A percentile compares a stretch with the other conserved stretches of the same genome.
phyloP scores from a whole-genome alignment of 2,797 vertebrate species.

The Setipinna tenuifilis region DNA sequence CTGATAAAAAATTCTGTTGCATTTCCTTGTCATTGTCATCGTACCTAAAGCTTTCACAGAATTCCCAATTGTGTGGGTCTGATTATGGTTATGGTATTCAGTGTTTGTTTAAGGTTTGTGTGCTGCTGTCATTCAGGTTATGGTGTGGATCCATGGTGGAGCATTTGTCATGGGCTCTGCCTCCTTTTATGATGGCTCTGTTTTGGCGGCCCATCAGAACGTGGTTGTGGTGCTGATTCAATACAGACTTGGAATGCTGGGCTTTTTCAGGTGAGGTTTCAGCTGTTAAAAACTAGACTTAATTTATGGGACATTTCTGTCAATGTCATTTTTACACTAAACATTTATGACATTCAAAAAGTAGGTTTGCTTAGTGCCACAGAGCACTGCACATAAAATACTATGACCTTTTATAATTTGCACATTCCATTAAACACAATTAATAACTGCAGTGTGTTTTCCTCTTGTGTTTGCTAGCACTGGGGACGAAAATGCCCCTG shows the following conservation, averaged over 20 bases:
- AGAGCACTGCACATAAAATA: neutral
- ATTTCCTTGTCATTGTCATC: too few species aligned
- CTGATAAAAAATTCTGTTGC: neutral
- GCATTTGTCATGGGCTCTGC: slow-evolving; percentile 57
- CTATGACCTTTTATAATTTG: neutral
- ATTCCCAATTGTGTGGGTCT: too few species aligned
- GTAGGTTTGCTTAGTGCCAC: neutral
- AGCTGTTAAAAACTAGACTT: neutral
- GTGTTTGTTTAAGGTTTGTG: too few species aligned
- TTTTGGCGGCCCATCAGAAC: slow-evolving; percentile 75
- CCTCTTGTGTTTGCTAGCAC: slow-evolving; percentile 63
- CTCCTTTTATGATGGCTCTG: slow-evolving; percentile 72
- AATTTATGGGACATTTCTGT: neutral
- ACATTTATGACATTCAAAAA: neutral
- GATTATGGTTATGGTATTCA: too few species aligned
- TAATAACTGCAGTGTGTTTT: neutral
- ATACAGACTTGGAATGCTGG: slow-evolving; percentile 80
- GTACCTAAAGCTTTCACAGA: too few species aligned
- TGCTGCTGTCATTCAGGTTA: slow-evolving; percentile 53
- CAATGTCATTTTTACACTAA: too few species aligned
- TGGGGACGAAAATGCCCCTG: slow-evolving; percentile 69
- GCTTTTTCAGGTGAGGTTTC: slow-evolving; percentile 79
- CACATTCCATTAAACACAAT: neutral
- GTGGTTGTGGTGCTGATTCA: slow-evolving; percentile 81
- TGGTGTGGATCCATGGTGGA: slow-evolving; percentile 67